Percentiles rank a stretch among this genome's conserved stretches.
Evolutionary conservation across 1,140 invertebrate species (phyloP).

Genomic region (Notospermus geniculatus): DNA sequence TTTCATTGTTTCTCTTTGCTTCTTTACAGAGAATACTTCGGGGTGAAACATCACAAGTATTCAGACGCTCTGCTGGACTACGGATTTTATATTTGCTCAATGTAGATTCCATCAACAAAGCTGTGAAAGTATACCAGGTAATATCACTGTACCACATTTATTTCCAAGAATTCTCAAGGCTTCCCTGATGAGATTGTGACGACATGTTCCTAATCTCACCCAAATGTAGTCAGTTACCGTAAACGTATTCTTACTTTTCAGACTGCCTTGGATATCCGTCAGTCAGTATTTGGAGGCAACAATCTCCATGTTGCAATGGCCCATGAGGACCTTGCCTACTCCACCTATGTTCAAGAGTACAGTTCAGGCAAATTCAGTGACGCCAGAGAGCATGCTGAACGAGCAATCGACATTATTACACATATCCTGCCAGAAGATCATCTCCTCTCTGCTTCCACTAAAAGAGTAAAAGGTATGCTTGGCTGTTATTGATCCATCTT

Average conservation of each 20-base stretch:
- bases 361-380: constrained; percentile 78
- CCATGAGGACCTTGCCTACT: constrained; percentile 88
- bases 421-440: constrained; percentile 76
- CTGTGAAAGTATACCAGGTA: constrained; percentile 79
- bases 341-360: constrained; percentile 87
- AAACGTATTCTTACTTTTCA: no score
- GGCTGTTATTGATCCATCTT: not conserved
- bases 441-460: constrained; percentile 80
- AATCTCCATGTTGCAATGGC: constrained; percentile 84
- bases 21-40: constrained; percentile 64
- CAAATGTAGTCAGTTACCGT: no score
- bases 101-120: constrained; percentile 78
- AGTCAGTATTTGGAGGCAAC: constrained; percentile 74
- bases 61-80: constrained; percentile 82
- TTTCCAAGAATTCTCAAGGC: not conserved
- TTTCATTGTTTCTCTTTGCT: constrained; percentile 9
- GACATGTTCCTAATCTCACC: not conserved
- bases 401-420: constrained; percentile 78
- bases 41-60: constrained; percentile 71
- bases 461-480: constrained; percentile 71
- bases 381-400: constrained; percentile 77
- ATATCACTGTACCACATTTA: constrained; percentile 16
- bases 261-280: constrained; percentile 73
- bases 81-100: constrained; percentile 86
- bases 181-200: not conserved